Conservation (phyloP, 2,888 invertebrate genomes). For the Bembecia ichneumoniformis region DNA sequence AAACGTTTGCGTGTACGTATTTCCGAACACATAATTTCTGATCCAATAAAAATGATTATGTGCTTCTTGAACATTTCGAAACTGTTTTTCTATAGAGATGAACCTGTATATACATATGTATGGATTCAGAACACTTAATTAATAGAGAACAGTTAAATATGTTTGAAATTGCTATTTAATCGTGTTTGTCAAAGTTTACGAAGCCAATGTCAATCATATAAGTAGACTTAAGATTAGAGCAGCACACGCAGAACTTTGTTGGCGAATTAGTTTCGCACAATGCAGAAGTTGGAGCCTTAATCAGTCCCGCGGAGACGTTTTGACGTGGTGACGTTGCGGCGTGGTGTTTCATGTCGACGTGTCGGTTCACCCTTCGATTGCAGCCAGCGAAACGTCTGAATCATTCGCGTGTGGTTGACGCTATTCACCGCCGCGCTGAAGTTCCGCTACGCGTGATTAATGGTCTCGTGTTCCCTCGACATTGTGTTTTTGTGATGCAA, state of each 20-base stretch:
- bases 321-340: slow-evolving; percentile 6
- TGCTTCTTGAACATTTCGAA: too few species aligned
- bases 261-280: not conserved
- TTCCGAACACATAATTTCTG: too few species aligned
- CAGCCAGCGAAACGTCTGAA: slow-evolving; percentile 48
- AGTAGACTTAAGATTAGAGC: not conserved
- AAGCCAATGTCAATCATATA: too few species aligned
- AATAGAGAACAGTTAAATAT: too few species aligned
- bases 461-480: slow-evolving; percentile 65
- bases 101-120: too few species aligned
- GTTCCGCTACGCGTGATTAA: slow-evolving; percentile 66
- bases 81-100: too few species aligned
- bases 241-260: not conserved
- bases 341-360: not conserved
- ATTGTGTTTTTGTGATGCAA: slow-evolving; percentile 73
- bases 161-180: too few species aligned
- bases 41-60: too few species aligned
- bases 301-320: slow-evolving; percentile 9
- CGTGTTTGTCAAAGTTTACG: too few species aligned
- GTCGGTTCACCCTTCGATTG: slow-evolving; percentile 35
- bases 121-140: too few species aligned
- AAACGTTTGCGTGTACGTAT: too few species aligned
- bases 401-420: slow-evolving; percentile 64
- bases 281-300: slow-evolving; percentile 6
- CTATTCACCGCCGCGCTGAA: slow-evolving; percentile 53